Conservation (phyloP, 2,888 invertebrate genomes). For the Orthosia gracilis region DNA sequence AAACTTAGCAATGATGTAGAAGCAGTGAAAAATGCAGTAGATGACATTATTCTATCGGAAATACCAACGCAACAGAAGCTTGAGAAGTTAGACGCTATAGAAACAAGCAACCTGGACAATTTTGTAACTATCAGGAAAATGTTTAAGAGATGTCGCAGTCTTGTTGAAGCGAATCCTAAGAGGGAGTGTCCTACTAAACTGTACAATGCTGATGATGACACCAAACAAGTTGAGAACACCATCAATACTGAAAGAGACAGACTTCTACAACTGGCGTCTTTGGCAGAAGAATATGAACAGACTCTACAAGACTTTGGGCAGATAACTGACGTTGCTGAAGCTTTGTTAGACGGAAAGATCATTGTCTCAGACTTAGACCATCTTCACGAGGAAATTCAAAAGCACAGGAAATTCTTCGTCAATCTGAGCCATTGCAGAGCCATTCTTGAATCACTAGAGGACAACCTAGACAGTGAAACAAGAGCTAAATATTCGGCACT, state of each 20-base stretch:
- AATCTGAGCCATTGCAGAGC: conserved; percentile 97
- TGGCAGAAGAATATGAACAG: conserved; percentile 97
- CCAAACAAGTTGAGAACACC: conserved; percentile 93
- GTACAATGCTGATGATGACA: conserved; percentile 92
- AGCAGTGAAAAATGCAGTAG: conserved; percentile 88
- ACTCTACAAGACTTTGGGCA: conserved; percentile 96
- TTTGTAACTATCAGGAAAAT: conserved; percentile 92
- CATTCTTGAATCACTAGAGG: conserved; percentile 96
- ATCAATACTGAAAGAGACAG: conserved; percentile 94
- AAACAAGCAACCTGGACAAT: conserved; percentile 92
- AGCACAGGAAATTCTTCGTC: conserved; percentile 97
- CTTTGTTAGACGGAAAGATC: conserved; percentile 94
- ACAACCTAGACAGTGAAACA: conserved; percentile 95
- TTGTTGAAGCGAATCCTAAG: conserved; percentile 93
- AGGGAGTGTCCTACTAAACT: conserved; percentile 93
- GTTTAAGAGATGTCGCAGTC: conserved; percentile 91
- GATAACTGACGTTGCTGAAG: conserved; percentile 96
- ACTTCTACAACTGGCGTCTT: conserved; percentile 93
- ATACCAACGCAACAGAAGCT: conserved; percentile 93
- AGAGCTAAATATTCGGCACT: conserved; percentile 93
- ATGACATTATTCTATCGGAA: conserved; percentile 92
- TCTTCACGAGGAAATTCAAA: conserved; percentile 97
- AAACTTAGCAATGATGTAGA: conserved; percentile 90
- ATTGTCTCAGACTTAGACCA: conserved; percentile 94
- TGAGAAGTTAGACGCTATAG: conserved; percentile 93